Percentiles rank a stretch among this genome's conserved stretches.
Evolutionary conservation across 2,888 invertebrate genomes (phyloP).

Genomic region (Oasisia sp.): DNA sequence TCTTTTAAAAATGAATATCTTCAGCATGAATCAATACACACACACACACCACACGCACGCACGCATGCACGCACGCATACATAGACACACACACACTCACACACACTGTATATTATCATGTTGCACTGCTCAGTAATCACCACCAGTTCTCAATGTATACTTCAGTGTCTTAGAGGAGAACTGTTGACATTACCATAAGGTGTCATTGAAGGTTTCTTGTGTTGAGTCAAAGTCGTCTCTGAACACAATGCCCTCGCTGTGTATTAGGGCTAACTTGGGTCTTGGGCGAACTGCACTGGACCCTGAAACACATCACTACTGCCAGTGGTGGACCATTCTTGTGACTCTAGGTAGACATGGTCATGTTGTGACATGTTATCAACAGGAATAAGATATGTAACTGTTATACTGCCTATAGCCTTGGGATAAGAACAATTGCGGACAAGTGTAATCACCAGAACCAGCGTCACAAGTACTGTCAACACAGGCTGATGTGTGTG

Average conservation of each 20-base stretch:
- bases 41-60: too few species aligned
- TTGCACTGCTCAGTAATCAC: not conserved
- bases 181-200: not conserved
- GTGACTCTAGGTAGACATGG: not conserved
- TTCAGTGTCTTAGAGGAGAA: not conserved
- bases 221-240: constrained; percentile 64
- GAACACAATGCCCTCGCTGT: constrained; percentile 59
- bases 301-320: constrained; percentile 20
- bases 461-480: too few species aligned
- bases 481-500: too few species aligned
- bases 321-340: not conserved
- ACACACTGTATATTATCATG: too few species aligned
- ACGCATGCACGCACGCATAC: too few species aligned
- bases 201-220: constrained; percentile 25
- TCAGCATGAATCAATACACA: too few species aligned
- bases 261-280: constrained; percentile 54
- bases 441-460: too few species aligned
- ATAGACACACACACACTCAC: too few species aligned
- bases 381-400: too few species aligned
- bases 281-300: constrained; percentile 37
- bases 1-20: not conserved
- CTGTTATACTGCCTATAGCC: too few species aligned
- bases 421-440: too few species aligned
- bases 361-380: not conserved
- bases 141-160: not conserved